Evolutionary conservation across 37 sponge, comb jelly and placozoan species (phyloP).

Genomic region (Aphrocallistes beatrix): DNA sequence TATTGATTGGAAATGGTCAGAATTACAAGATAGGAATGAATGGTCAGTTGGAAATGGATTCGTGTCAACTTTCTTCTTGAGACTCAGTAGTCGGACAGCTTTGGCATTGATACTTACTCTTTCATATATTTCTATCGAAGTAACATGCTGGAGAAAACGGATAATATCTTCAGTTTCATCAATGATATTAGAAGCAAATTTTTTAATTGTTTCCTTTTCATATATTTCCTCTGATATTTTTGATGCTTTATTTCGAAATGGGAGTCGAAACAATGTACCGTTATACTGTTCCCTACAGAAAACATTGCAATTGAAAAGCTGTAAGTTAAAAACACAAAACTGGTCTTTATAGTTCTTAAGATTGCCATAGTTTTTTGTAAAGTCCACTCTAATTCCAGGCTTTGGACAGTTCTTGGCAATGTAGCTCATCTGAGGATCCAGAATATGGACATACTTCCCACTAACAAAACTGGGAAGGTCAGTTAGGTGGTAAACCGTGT

Average conservation of each 20-base stretch:
- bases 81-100: neutral
- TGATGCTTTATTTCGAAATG: constrained; percentile 7
- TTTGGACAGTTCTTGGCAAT: neutral
- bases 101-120: neutral
- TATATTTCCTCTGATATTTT: neutral
- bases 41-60: neutral
- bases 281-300: neutral
- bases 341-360: neutral
- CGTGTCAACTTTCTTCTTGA: neutral
- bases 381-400: neutral
- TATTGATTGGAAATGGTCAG: neutral
- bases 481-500: no score
- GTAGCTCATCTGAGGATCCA: neutral
- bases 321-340: neutral
- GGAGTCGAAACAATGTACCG: constrained; percentile 23
- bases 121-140: neutral
- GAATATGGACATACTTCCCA: neutral
- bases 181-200: neutral
- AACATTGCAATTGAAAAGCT: neutral
- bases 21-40: neutral
- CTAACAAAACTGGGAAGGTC: neutral
- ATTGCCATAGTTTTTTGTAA: neutral
- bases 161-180: neutral
- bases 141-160: constrained; percentile 19
- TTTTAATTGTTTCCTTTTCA: neutral